Conservation (phyloP, 2,113 vertebrate genomes). For the Globicephala melas region DNA sequence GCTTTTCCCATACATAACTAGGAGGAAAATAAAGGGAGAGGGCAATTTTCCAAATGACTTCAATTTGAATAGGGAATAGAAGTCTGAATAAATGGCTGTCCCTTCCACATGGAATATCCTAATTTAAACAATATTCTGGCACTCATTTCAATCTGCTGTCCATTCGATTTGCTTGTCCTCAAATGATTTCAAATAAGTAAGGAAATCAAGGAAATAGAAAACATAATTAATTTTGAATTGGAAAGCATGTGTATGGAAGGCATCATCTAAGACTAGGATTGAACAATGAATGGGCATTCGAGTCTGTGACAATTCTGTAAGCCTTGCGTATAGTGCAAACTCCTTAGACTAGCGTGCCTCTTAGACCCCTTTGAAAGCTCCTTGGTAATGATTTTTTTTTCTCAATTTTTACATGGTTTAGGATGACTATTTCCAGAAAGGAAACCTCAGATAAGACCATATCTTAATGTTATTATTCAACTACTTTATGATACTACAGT, state of each 20-base stretch:
- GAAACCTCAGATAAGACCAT: not conserved
- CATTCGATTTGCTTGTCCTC: not conserved
- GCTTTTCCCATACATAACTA: not conserved
- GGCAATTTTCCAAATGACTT: slow-evolving; percentile 31
- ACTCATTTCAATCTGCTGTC: not conserved
- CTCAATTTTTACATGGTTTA: not conserved
- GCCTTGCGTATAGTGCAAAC: not conserved
- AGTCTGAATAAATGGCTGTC: not conserved
- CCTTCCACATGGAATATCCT: not conserved
- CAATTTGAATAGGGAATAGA: not conserved
- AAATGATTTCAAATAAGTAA: not conserved
- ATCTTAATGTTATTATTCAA: slow-evolving; percentile 61
- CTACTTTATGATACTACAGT: slow-evolving; percentile 52
- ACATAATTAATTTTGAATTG: slow-evolving; percentile 22
- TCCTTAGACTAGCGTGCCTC: not conserved
- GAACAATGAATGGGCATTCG: not conserved
- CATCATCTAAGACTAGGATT: not conserved
- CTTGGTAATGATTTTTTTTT: not conserved
- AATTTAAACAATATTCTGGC: not conserved
- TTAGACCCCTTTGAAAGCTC: not conserved
- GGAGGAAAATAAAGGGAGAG: not conserved
- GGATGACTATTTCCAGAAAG: not conserved
- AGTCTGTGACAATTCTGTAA: not conserved
- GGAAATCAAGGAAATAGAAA: slow-evolving; percentile 38
- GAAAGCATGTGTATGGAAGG: not conserved